These are phyloP conservation scores for Heterotilapia buettikoferi DNA, from an alignment of 2,113 vertebrate genomes.

Conservation along the genomic window DNA sequence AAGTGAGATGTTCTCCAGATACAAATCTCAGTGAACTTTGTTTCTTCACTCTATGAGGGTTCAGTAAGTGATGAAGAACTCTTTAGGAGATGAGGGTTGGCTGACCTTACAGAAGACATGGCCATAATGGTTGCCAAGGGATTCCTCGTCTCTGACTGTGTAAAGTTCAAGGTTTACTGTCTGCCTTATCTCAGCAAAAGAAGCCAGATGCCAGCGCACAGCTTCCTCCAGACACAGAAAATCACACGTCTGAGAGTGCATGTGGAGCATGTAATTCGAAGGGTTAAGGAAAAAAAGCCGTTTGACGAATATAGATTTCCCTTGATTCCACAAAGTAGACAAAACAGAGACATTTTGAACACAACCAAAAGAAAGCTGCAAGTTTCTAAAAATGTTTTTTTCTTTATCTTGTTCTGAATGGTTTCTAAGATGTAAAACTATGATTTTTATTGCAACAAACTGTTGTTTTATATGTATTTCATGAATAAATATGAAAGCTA, in stretches of 20 bases:
- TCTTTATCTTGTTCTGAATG: background rate
- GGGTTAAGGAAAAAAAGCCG: accelerated
- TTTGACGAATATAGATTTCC: accelerated
- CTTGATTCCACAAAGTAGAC: background rate
- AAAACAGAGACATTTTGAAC: background rate
- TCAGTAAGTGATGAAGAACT: background rate
- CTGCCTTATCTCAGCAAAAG: background rate
- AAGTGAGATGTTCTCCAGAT: background rate
- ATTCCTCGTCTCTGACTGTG: background rate
- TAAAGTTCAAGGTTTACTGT: background rate
- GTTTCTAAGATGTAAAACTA: background rate
- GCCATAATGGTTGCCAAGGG: background rate
- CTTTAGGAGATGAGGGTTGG: background rate
- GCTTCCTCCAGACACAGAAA: background rate
- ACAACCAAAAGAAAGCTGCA: background rate
- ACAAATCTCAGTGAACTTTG: background rate
- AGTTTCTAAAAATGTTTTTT: background rate
- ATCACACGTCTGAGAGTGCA: background rate
- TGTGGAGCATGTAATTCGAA: background rate
- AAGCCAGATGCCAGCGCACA: background rate
- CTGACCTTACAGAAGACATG: background rate
- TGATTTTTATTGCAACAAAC: background rate
- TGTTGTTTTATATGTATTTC: background rate
- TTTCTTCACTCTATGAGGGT: background rate
- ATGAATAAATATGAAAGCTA: background rate